Evolutionary conservation across 2,888 invertebrate species (phyloP).

Genomic region (Corbicula japonica): DNA sequence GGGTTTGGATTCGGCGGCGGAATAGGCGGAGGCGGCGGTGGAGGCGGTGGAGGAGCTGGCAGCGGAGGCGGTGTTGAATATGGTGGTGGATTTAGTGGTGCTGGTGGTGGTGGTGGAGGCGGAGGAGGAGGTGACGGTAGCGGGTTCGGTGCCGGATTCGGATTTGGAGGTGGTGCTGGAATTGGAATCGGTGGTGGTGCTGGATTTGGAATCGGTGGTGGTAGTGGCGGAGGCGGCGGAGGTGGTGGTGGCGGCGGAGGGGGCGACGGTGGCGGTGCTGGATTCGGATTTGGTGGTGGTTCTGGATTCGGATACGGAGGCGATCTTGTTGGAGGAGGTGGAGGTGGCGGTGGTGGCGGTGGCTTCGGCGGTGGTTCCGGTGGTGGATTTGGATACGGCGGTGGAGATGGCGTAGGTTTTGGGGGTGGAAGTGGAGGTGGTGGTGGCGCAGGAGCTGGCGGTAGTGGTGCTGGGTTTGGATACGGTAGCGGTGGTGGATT

Average conservation of each 20-base stretch:
- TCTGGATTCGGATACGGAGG: no score
- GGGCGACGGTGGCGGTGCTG: background rate
- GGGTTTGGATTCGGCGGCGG: background rate
- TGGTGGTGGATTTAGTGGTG: constrained; percentile 3
- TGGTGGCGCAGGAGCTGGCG: background rate
- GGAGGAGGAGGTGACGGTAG: constrained; percentile 4
- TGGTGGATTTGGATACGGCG: background rate
- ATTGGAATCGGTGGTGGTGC: constrained; percentile 10
- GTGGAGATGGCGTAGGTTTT: constrained; percentile 3
- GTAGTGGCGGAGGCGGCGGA: background rate
- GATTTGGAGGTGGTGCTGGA: background rate
- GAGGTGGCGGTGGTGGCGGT: background rate
- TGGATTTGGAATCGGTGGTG: constrained; percentile 4
- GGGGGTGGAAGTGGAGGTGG: constrained; percentile 1
- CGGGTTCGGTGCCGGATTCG: constrained; percentile 1
- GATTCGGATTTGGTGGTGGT: constrained; percentile 1
- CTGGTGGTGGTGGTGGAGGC: background rate
- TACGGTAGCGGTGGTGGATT: background rate
- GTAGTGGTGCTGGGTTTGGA: background rate
- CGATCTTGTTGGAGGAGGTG: background rate
- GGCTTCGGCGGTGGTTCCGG: background rate
- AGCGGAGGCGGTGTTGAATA: constrained; percentile 7
- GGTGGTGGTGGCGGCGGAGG: background rate
- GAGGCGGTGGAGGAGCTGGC: background rate
- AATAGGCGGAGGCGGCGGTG: background rate